A percentile compares a stretch with the other conserved stretches of the same genome.
phyloP scores from a whole-genome alignment of 2,888 invertebrate genomes.

The Taphrorychus bicolor region DNA sequence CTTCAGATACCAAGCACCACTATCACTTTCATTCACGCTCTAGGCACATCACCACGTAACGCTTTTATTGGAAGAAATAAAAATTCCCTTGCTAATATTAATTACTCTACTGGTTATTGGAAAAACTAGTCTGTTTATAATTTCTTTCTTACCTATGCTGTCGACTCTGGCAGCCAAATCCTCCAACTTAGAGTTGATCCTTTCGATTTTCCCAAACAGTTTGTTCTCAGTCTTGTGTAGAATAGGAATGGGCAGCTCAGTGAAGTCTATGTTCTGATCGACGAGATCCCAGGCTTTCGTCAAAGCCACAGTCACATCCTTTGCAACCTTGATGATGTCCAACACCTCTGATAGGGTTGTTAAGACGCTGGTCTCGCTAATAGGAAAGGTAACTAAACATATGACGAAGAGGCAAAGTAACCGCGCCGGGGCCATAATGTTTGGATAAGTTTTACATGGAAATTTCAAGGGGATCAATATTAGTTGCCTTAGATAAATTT shows the following conservation, averaged over 20 bases:
- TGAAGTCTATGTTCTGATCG: constrained; percentile 61
- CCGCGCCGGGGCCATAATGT: neutral
- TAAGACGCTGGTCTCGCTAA: neutral
- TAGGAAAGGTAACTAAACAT: neutral
- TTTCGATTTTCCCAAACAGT: constrained; percentile 63
- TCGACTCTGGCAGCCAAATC: constrained; percentile 55
- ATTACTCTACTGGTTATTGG: neutral
- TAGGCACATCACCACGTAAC: too few species aligned
- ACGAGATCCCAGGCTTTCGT: constrained; percentile 71
- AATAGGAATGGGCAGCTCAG: constrained; percentile 67
- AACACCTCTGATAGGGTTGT: constrained; percentile 55
- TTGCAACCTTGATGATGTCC: constrained; percentile 61
- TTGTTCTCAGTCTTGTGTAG: constrained; percentile 68
- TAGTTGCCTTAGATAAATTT: too few species aligned
- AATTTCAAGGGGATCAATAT: neutral
- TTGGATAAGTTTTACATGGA: neutral
- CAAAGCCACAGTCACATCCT: constrained; percentile 68
- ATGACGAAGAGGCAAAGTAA: neutral
- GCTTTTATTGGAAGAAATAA: too few species aligned
- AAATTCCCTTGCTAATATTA: too few species aligned
- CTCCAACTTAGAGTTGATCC: constrained; percentile 58
- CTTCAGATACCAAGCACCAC: too few species aligned
- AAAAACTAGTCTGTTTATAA: neutral
- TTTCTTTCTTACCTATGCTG: constrained; percentile 45
- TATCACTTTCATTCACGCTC: neutral